Base-by-base conservation (phyloP, 2,113 vertebrate species). In the Hippocampus abdominalis region DNA sequence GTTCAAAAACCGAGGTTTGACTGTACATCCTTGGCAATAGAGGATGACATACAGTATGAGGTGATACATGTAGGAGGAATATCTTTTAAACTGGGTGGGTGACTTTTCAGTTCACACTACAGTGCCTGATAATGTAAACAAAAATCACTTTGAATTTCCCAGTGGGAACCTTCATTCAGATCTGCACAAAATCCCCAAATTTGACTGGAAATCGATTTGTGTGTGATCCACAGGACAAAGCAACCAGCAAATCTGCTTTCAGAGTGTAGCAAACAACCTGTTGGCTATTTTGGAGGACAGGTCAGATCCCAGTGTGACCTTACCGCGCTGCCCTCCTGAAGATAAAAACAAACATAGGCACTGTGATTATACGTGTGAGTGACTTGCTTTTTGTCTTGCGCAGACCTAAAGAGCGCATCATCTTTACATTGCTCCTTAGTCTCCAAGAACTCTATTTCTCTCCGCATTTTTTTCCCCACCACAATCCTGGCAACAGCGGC, bases 221-320 rank as follows among this genome's bases (percentile, higher is more conserved):
- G 5, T 16, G 21, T 25, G 1, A 8, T 64, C 39, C 10, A 7
- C 11, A 13, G 44, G 71, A 71, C 63, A 78, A 57, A 71, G 53
- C 62, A 49, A 71, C 72, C 83, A 74, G 75, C 76, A 75, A 59
- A 75, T 59, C 51, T 63, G 25, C 63, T 80, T 80, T 68, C 77
- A 70, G 62, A 75, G 76, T 77, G 71, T 71, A 66, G 71, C 59
- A 69, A 72, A 72, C 76, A 69, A 68, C 51, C 20, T 4, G 76
- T 73, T 80, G 75, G 65, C 80, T 86, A 76, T 85, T 84, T 80
- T 68, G 71, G 32, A 84, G 74, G 56, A 81, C 68, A 39, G 78
- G 4, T 79, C 68, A 73, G 82, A 81, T 81, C 81, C 73, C 78
- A 66, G 56, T 8, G 21, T 83, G 85, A 84, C 75, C 76, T 84